Base-by-base conservation (phyloP, 2,113 vertebrate genomes). In the Sitta europaea region DNA sequence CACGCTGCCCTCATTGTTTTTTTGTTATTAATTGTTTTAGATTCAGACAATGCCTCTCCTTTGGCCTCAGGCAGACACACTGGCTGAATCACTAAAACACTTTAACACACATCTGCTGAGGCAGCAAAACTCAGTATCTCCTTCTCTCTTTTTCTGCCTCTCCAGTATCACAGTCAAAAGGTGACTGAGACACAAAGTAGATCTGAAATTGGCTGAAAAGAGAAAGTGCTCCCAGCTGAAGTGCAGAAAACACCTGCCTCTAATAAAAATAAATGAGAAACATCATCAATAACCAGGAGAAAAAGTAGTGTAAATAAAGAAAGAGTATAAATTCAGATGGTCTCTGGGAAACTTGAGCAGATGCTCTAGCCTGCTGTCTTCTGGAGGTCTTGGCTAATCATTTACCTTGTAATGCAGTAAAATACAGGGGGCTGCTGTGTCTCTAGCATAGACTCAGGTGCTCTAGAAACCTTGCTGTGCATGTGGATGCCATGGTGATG, bases 221-320 rank as follows among this genome's bases (percentile, higher is more conserved):
- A 65, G 92, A 97, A 96, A 96, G 95, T 86, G 88, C 90, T 92
- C 74, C 90, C 96, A 97, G 95, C 94, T 97, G 96, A 97, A 97
- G 95, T 86, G 68, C 90, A 97, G 94, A 96, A 94, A 96, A 96
- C 97, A 97, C 97, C 96, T 97, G 97, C 75, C 88, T 95, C 91
- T 96, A 95, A 96, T 97, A 96, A 97, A 97, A 97, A 65, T 95
- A 96, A 96, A 97, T 91, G 76, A 96, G 95, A 95, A 95, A 94
- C 88, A 92, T 93, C 88, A 94, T 96, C 95, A 95, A 94, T 94
- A 97, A 95, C 86, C 51, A 95, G 77, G 70, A 96, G 50, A 83
- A 92, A 93, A 92, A 94, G 72, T 59, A 43, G 81, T 90, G 90
- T 94, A 95, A 91, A 94, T 96, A 92, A 76, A 90, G 80, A 66